Base-by-base conservation (phyloP, 2,888 invertebrate species). In the Stenodema calcarata region DNA sequence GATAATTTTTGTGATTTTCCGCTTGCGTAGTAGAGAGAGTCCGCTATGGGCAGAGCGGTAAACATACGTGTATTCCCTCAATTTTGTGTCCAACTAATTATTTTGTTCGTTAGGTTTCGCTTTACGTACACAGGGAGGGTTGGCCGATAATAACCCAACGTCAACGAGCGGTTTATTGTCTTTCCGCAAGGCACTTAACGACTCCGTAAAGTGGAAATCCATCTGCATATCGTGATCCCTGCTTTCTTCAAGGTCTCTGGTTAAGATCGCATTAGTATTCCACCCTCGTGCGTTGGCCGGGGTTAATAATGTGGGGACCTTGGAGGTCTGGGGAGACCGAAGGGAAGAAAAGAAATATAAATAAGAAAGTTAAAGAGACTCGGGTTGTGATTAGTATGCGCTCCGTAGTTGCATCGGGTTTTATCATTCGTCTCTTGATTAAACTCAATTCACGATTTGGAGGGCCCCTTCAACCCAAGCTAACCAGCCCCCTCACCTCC, bases 361-460 rank as follows among this genome's bases (percentile, higher is more conserved):
- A 75, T 75, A 75, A 75, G 73, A 35, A 41, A 41, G 73, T 41
- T 41, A 75, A 75, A 41, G 62, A 62, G 62, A 62, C 62, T 62
- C 23, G 62, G 50, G 80, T 41, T 18, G 54, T 54, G 80, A 47
- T 80, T 80, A 80, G 80, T 80, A 80, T 80, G 50, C 80, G 30
- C 3, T 7, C 28, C 44, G 54, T 54, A 18, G 50, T n/a, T 16
- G 30, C 80, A 16, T 50, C 27, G 50, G 80, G 80, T 80, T 80
- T 80, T 50, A 80, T 80, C 54, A 80, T 80, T 80, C 80, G 54
- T n/a, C 80, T 80, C 54, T 80, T 80, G 50, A 80, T 80, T 80
- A 80, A 80, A 80, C 80, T 80, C 80, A 80, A 80, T 80, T 28
- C 80, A 28, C 80, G 80, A 80, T 80, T 80, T 80, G 80, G 18